Evolutionary conservation across 2,797 vertebrate genomes (phyloP).

Genomic region (Sarcophilus harrisii): DNA sequence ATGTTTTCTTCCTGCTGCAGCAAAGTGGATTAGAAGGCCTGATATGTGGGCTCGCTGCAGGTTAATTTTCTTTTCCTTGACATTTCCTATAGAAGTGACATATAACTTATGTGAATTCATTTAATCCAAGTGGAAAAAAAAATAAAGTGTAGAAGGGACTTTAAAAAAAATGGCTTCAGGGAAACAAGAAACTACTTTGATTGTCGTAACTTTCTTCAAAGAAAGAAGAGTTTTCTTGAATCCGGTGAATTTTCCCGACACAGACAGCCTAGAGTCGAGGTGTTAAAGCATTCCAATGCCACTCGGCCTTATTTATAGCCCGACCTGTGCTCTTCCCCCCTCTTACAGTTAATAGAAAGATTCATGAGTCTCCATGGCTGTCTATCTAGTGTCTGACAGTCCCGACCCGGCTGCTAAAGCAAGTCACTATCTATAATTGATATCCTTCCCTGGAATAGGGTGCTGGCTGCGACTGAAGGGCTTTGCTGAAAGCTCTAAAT

Average conservation of each 20-base stretch:
- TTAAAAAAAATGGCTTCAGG: conserved; percentile 58
- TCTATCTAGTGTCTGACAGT: conserved; percentile 97
- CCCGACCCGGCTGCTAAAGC: conserved; percentile 92
- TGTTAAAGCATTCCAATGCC: conserved; percentile 83
- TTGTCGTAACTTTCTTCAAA: conserved; percentile 11
- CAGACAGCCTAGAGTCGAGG: conserved; percentile 80
- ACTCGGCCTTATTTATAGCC: conserved; percentile 87
- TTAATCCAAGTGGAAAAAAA: conserved; percentile 31
- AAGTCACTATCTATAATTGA: conserved; percentile 99
- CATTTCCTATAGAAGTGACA: background rate
- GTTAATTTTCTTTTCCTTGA: background rate
- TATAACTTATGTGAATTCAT: conserved; percentile 35
- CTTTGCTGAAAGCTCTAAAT: conserved; percentile 97
- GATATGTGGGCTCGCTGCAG: background rate
- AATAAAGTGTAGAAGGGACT: conserved; percentile 26
- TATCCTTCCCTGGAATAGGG: conserved; percentile 98
- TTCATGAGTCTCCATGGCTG: conserved; percentile 97
- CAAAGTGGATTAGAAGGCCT: background rate
- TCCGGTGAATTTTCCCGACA: conserved; percentile 81
- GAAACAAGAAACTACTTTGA: conserved; percentile 37
- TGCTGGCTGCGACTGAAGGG: conserved; percentile 95
- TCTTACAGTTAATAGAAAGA: conserved; percentile 98
- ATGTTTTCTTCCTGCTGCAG: background rate
- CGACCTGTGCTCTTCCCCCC: conserved; percentile 81
- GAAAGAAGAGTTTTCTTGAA: conserved; percentile 58